These are phyloP conservation scores for Oncorhynchus mykiss DNA, from an alignment of 2,113 vertebrate species.

Conservation along the genomic window DNA sequence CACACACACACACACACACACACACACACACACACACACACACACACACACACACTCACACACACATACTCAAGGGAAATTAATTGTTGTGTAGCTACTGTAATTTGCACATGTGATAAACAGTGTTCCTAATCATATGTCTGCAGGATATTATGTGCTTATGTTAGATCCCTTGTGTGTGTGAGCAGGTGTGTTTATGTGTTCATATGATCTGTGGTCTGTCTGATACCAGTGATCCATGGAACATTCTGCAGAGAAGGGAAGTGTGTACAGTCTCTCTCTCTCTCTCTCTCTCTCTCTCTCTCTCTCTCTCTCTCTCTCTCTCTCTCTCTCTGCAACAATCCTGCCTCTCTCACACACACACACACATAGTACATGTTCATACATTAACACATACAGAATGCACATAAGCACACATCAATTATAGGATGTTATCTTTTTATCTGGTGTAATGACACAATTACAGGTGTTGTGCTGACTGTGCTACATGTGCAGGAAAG, in stretches of 20 bases:
- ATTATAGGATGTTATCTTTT: not conserved
- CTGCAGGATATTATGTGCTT: too few relatives aligned
- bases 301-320: too few relatives aligned
- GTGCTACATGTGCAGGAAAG: too few relatives aligned
- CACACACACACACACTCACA: not conserved
- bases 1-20: not conserved
- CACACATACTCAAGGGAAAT: constrained; percentile 12
- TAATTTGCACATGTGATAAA: constrained; percentile 36
- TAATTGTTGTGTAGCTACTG: constrained; percentile 27
- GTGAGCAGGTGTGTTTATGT: not conserved
- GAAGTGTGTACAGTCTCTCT: not conserved
- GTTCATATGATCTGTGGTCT: constrained; percentile 37
- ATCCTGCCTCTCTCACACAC: not conserved
- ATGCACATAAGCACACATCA: not conserved
- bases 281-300: too few relatives aligned
- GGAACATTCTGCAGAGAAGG: constrained; percentile 14
- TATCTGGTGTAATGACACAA: constrained; percentile 33
- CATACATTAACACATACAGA: not conserved
- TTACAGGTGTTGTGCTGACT: constrained; percentile 28
- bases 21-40: not conserved
- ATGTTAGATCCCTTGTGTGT: not conserved
- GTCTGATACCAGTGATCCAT: constrained; percentile 37
- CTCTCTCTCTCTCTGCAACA: too few relatives aligned
- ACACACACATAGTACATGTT: not conserved
- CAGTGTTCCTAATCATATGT: too few relatives aligned